These are phyloP conservation scores for Protosalanx chinensis DNA, from an alignment of 2,797 vertebrate genomes.

Conservation along the genomic window DNA sequence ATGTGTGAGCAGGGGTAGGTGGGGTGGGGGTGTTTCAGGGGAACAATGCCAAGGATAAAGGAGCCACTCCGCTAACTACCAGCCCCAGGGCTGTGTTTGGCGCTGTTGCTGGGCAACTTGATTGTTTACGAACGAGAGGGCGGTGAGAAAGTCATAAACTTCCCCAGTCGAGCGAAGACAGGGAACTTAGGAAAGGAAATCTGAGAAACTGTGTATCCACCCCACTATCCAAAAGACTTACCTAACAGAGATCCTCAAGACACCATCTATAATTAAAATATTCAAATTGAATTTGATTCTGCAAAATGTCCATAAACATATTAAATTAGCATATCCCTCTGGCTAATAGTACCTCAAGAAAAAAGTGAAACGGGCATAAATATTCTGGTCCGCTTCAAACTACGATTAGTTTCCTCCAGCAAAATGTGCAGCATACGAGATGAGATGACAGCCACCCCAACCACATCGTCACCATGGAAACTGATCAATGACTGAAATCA, in stretches of 20 bases:
- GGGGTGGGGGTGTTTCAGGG: not conserved
- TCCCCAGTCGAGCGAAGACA: slow-evolving; percentile 3
- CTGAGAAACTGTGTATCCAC: not conserved
- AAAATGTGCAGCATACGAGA: slow-evolving; percentile 42
- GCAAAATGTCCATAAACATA: slow-evolving; percentile 35
- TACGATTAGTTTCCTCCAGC: slow-evolving; percentile 36
- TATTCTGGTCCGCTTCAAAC: slow-evolving; percentile 51
- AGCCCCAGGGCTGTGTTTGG: slow-evolving; percentile 23
- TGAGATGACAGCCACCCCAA: slow-evolving; percentile 24
- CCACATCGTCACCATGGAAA: slow-evolving; percentile 59
- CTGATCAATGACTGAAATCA: slow-evolving; percentile 39
- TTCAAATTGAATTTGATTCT: not conserved
- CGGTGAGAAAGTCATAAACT: slow-evolving; percentile 37
- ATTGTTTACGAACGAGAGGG: slow-evolving; percentile 39
- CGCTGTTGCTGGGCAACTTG: slow-evolving; percentile 29
- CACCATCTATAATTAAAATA: not conserved
- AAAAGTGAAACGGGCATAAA: slow-evolving; percentile 41
- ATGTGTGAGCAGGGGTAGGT: slow-evolving; percentile 3
- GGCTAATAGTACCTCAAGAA: slow-evolving; percentile 52
- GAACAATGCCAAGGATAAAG: slow-evolving; percentile 41
- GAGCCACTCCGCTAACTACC: slow-evolving; percentile 14
- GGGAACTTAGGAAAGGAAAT: slow-evolving; percentile 1
- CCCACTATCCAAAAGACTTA: not conserved
- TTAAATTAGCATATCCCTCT: slow-evolving; percentile 30
- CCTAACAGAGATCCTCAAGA: not conserved